Percentiles rank a stretch among this genome's conserved stretches.
These are phyloP conservation scores for Chymomyza procnemis DNA, from an alignment of 2,888 invertebrate genomes.

Conservation along the genomic window DNA sequence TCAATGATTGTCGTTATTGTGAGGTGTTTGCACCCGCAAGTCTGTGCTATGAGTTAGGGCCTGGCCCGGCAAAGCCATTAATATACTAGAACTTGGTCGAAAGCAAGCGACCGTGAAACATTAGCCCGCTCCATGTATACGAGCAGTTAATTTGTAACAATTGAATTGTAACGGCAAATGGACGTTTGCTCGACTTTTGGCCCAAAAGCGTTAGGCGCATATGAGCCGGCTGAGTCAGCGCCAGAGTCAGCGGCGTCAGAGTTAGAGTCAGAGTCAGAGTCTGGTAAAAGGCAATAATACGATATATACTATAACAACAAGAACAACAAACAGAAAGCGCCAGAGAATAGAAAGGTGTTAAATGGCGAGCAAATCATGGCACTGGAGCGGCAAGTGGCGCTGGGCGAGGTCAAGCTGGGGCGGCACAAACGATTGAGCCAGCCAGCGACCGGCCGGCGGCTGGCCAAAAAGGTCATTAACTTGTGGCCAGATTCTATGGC, in stretches of 20 bases:
- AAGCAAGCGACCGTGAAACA: slow-evolving; percentile 65
- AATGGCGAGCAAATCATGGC: slow-evolving; percentile 48
- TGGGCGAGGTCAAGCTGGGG: neutral
- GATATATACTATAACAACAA: neutral
- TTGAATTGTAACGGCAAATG: slow-evolving; percentile 61
- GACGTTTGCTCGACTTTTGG: slow-evolving; percentile 9
- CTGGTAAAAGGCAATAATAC: slow-evolving; percentile 47
- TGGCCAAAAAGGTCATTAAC: slow-evolving; percentile 60
- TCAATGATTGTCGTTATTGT: slow-evolving; percentile 18
- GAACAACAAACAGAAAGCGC: slow-evolving; percentile 17
- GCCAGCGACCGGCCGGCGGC: neutral
- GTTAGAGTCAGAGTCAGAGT: neutral
- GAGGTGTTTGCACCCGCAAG: slow-evolving; percentile 31
- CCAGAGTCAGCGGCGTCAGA: neutral
- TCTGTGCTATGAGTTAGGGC: neutral
- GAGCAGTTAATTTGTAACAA: slow-evolving; percentile 64
- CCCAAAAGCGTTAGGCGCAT: slow-evolving; percentile 17
- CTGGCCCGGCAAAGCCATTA: slow-evolving; percentile 27
- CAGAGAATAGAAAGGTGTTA: slow-evolving; percentile 68
- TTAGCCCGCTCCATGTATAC: slow-evolving; percentile 49
- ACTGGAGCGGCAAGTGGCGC: neutral
- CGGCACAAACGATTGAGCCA: neutral
- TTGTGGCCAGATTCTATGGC: slow-evolving; percentile 33
- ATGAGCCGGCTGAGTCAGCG: slow-evolving; percentile 10
- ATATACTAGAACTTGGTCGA: slow-evolving; percentile 24